These are phyloP conservation scores for Megaleporinus macrocephalus DNA, from an alignment of 2,113 vertebrate genomes.

Conservation along the genomic window DNA sequence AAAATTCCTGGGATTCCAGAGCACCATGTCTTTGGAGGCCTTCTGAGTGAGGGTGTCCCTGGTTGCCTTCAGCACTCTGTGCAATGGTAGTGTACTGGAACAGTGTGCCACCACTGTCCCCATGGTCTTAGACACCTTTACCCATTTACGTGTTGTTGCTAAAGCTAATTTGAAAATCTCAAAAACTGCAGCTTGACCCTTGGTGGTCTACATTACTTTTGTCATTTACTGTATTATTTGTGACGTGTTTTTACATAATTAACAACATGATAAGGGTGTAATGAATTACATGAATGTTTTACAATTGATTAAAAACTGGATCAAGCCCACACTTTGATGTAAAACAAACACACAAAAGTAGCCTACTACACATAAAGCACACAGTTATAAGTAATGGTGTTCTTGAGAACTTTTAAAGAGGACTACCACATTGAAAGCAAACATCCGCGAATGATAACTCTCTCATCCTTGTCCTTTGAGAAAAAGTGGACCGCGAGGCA, in stretches of 20 bases:
- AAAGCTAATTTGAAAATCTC: background rate
- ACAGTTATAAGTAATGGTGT: background rate
- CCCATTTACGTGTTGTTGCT: background rate
- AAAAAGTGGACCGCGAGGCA: too few species aligned
- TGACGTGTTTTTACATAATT: background rate
- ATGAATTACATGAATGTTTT: too few species aligned
- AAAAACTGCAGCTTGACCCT: background rate
- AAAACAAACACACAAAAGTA: too few species aligned
- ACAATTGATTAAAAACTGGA: background rate
- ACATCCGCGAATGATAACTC: too few species aligned
- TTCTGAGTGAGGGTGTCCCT: background rate
- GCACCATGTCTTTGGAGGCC: slow-evolving; percentile 7
- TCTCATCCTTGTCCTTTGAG: too few species aligned
- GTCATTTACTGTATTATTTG: background rate
- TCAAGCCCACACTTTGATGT: too few species aligned
- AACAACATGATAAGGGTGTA: background rate
- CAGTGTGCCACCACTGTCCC: background rate
- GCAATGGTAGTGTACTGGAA: background rate
- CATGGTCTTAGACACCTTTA: background rate
- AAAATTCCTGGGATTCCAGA: slow-evolving; percentile 66
- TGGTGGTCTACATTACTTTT: background rate
- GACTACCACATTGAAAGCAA: too few species aligned
- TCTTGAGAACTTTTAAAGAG: too few species aligned
- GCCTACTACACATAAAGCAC: background rate
- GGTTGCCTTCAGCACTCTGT: background rate